phyloP scores from a whole-genome alignment of 2,888 invertebrate genomes.

The Zaprionus bogoriensis region DNA sequence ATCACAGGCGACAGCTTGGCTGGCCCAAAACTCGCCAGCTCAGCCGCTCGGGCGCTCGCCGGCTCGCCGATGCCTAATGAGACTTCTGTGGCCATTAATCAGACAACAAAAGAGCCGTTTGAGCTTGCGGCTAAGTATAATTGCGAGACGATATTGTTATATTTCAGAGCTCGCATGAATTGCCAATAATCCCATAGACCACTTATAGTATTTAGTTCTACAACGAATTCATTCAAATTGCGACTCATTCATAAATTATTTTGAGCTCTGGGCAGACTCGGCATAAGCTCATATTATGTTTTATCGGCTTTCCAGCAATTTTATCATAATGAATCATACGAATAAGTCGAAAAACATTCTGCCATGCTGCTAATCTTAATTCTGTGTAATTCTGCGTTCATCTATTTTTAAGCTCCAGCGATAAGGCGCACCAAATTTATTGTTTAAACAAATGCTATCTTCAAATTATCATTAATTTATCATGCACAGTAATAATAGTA shows the following conservation, averaged over 20 bases:
- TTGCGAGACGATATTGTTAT: neutral
- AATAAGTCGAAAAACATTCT: neutral
- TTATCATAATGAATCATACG: slow-evolving; percentile 3
- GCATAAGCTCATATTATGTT: neutral
- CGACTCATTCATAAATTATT: neutral
- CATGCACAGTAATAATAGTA: slow-evolving; percentile 57
- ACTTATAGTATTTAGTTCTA: too few species aligned
- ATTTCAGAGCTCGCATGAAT: neutral
- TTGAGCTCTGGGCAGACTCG: too few species aligned
- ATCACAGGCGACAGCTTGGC: slow-evolving; percentile 41
- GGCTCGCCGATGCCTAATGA: slow-evolving; percentile 1
- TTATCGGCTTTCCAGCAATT: neutral
- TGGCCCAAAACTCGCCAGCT: neutral
- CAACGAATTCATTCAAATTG: neutral
- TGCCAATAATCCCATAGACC: neutral
- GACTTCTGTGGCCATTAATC: slow-evolving; percentile 3
- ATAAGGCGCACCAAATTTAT: slow-evolving; percentile 51
- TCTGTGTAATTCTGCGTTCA: slow-evolving; percentile 32
- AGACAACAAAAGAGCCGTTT: slow-evolving; percentile 9
- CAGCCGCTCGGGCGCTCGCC: too few species aligned
- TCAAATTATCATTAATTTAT: slow-evolving; percentile 74
- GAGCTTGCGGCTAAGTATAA: neutral
- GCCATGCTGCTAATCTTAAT: slow-evolving; percentile 40
- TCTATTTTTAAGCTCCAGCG: slow-evolving; percentile 54
- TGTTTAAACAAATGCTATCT: slow-evolving; percentile 71